phyloP scores from a whole-genome alignment of 2,113 vertebrate species.

The Petrocephalus zakoni region DNA sequence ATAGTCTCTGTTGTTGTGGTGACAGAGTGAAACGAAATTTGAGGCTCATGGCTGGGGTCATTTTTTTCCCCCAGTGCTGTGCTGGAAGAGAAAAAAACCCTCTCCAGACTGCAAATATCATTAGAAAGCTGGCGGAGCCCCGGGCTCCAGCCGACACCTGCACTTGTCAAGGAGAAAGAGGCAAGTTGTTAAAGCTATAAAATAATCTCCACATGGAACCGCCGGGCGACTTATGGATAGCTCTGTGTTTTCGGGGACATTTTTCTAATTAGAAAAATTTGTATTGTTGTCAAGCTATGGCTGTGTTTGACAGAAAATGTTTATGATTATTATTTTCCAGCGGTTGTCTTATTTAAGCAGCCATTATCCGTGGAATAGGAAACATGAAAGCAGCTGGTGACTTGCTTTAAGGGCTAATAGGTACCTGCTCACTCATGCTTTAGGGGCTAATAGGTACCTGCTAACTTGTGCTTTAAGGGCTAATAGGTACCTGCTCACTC shows the following conservation, averaged over 20 bases:
- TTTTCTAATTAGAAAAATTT: slow-evolving; percentile 21
- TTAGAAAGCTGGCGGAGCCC: slow-evolving; percentile 33
- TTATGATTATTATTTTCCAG: neutral
- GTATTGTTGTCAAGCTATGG: neutral
- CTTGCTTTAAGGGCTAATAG: neutral
- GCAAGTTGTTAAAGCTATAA: slow-evolving; percentile 31
- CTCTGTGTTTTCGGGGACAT: neutral
- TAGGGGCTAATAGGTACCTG: neutral
- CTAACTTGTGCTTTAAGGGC: neutral
- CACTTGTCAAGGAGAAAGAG: slow-evolving; percentile 40
- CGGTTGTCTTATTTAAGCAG: neutral
- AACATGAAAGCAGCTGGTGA: neutral
- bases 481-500: neutral
- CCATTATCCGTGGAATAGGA: neutral
- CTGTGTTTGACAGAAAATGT: neutral
- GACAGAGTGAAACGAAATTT: slow-evolving; percentile 27
- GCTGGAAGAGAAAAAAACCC: slow-evolving; percentile 20
- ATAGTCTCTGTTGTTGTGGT: slow-evolving; percentile 31
- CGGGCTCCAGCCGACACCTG: slow-evolving; percentile 33
- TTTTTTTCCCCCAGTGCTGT: slow-evolving; percentile 30
- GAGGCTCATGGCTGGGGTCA: slow-evolving; percentile 28
- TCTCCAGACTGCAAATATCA: slow-evolving; percentile 40
- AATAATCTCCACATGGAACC: slow-evolving; percentile 22
- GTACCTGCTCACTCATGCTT: neutral
- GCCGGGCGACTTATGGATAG: neutral